These are phyloP conservation scores for Tipula helvola DNA, from an alignment of 2,888 invertebrate genomes.

Conservation along the genomic window DNA sequence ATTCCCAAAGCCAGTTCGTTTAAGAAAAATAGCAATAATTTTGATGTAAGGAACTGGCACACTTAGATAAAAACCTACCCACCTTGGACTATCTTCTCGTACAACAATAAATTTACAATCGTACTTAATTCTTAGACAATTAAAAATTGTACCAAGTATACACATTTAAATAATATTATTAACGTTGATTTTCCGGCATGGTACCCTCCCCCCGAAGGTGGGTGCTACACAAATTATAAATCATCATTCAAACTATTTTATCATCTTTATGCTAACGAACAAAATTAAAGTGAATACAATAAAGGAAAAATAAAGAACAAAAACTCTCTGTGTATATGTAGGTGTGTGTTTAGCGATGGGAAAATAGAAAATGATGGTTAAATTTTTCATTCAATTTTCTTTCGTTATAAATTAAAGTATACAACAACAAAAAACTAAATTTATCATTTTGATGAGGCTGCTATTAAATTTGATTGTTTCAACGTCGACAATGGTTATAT, in stretches of 20 bases:
- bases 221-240: neutral
- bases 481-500: neutral
- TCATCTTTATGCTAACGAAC: neutral
- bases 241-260: neutral
- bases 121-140: neutral
- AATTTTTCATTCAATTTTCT: constrained; percentile 4
- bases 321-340: neutral
- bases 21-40: no score
- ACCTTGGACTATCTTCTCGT: no score
- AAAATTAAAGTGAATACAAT: neutral
- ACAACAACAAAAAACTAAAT: neutral
- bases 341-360: neutral
- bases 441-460: constrained; percentile 4
- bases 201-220: neutral
- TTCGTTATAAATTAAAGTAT: neutral
- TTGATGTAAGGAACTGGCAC: no score
- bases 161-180: neutral
- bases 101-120: no score
- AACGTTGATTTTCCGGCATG: neutral
- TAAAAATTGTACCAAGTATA: neutral
- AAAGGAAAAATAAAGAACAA: neutral
- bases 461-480: constrained; percentile 4
- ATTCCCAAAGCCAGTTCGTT: no score
- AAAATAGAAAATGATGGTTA: neutral
- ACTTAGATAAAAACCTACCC: no score